Base-by-base conservation (phyloP, 2,888 invertebrate genomes). In the Limenitis camilla region DNA sequence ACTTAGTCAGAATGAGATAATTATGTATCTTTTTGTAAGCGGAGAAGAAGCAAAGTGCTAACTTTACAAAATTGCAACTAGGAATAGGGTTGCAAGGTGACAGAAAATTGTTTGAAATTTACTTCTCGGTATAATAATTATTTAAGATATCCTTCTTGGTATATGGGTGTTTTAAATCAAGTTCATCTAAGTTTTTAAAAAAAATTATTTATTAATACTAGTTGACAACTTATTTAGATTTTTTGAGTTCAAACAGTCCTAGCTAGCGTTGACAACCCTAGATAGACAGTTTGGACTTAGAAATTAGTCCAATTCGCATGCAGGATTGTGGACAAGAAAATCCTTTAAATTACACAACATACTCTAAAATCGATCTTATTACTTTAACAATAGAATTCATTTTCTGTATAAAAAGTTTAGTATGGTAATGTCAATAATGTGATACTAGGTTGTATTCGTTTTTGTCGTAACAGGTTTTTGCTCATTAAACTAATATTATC, bases 21-120 rank as follows among this genome's bases (percentile, higher is more conserved):
- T 58, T 59, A 59, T 56, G 53, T 52, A 48, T 52, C 53, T 56
- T 56, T 59, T 59, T 59, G 56, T 59, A 50, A 51, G 58, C 56
- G 45, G 49, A 50, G 49, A 55, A 52, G 48, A 58, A 50, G 56
- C 55, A 57, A 59, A 60, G 58, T 48, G 62, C 56, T 53, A 56
- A 56, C 56, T 58, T 55, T 53, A 61, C 61, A 61, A 61, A 62
- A 62, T 55, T 61, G 61, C 57, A 60, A 38, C 53, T 43, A 56
- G 56, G 55, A 19, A 19, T 19, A 19, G 19, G 19, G 19, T 19
- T 19, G 19, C 19, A 19, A 19, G 19, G 19, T 19, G 19, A 19
- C 19, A 19, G 19, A 19, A 19, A 2, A 19, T 19, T 19, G 19
- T 19, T n/a, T n/a, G n/a, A n/a, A n/a, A n/a, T n/a, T n/a, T 19